Base-by-base conservation (phyloP, 2,113 vertebrate genomes). In the Gadus chalcogrammus region DNA sequence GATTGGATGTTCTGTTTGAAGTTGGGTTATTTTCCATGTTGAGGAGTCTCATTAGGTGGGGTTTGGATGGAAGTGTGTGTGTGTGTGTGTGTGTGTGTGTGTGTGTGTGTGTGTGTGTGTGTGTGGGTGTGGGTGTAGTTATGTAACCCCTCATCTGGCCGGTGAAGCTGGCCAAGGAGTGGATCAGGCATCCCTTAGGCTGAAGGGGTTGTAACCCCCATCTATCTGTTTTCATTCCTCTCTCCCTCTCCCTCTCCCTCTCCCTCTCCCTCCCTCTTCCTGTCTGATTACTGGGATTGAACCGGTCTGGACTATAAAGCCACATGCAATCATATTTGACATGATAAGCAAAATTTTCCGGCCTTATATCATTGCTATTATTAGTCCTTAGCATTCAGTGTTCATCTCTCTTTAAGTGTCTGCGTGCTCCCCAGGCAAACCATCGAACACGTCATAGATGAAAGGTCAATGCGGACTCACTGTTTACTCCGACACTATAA, bases 141-240 rank as follows among this genome's bases (percentile, higher is more conserved):
- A 87, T 28, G 35, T 90, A 92, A 89, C 52, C 61, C 68, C 77
- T 89, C 85, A 91, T 91, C 87, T 90, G 88, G 87, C 67, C 73
- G 83, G 76, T 82, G 79, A 87, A 83, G 71, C 70, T 67, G 78
- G 82, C 87, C 87, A 84, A 90, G 76, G 78, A 78, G 52, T 82
- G 83, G 84, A 91, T 86, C 85, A 90, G 84, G 80, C 82, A 77
- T 86, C 83, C 88, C 85, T 81, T 48, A 88, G 85, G 84, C 81
- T 81, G 68, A 73, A 76, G 80, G 79, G 85, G 18, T 48, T 61
- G 68, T 69, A 68, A 65, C 74, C 65, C 68, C 42, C 62, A 17
- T 17, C 31, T 69, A 62, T 38, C 67, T 85, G 74, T 17, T 53
- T 76, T 70, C 4, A 16, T 64, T 4, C 38, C 31, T 28, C 7